phyloP scores from a whole-genome alignment of 2,888 invertebrate genomes.

The Strigamia transsilvanica region DNA sequence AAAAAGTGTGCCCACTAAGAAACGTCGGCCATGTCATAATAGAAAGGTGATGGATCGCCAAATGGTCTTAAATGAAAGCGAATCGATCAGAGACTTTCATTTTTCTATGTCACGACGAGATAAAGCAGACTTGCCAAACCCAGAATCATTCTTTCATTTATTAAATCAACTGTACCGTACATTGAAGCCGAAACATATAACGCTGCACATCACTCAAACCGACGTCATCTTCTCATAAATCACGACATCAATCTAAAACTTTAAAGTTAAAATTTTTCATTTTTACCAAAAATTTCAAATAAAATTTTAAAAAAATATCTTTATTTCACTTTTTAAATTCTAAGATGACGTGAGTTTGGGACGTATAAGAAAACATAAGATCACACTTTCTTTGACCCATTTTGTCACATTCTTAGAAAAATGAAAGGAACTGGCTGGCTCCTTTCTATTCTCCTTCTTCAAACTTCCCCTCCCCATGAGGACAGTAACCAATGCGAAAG shows the following conservation, averaged over 20 bases:
- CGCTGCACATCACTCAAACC: constrained; percentile 52
- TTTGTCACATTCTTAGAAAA: not conserved
- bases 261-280: not conserved
- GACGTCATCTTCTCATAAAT: constrained; percentile 54
- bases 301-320: not conserved
- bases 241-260: not conserved
- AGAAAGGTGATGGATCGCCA: constrained; percentile 53
- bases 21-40: constrained; percentile 53
- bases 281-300: not conserved
- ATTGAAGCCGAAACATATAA: constrained; percentile 44
- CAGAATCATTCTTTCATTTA: constrained; percentile 53
- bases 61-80: constrained; percentile 54
- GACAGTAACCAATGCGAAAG: constrained; percentile 35
- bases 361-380: too few species aligned
- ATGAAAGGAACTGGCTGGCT: not conserved
- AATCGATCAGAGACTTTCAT: constrained; percentile 54
- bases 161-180: constrained; percentile 53
- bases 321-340: too few species aligned
- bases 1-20: constrained; percentile 52
- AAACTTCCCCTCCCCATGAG: constrained; percentile 6
- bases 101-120: constrained; percentile 54
- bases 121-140: constrained; percentile 54
- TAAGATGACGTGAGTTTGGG: too few species aligned
- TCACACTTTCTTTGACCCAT: not conserved
- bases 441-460: not conserved